A percentile compares a stretch with the other conserved stretches of the same genome.
phyloP scores from a whole-genome alignment of 2,888 invertebrate genomes.

The Anagyrus pseudococci region DNA sequence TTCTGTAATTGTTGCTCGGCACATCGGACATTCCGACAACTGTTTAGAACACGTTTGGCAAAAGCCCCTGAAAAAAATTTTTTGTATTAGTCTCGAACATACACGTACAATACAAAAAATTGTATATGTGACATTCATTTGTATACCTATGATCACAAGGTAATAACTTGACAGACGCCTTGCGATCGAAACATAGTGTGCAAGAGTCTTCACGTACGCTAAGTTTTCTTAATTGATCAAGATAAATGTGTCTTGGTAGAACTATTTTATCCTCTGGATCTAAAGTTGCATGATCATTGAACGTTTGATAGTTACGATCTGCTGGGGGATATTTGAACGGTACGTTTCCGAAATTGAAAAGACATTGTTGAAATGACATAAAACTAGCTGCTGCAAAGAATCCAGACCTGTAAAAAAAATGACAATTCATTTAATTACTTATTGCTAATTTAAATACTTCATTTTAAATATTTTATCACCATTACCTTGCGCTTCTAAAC shows the following conservation, averaged over 20 bases:
- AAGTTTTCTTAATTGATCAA: conserved; percentile 76
- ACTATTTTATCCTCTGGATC: conserved; percentile 81
- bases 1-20: conserved; percentile 73
- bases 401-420: conserved; percentile 69
- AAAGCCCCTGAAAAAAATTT: conserved; percentile 73
- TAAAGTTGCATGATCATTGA: conserved; percentile 81
- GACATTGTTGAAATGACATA: conserved; percentile 95
- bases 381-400: conserved; percentile 96
- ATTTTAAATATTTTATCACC: conserved; percentile 24
- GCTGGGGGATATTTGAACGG: conserved; percentile 80
- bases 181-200: conserved; percentile 84
- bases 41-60: conserved; percentile 81
- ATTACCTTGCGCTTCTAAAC: conserved; percentile 78
- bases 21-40: conserved; percentile 86
- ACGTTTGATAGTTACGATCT: conserved; percentile 70
- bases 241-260: conserved; percentile 80
- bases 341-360: conserved; percentile 88
- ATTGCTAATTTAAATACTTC: too few species aligned
- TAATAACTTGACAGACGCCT: conserved; percentile 75
- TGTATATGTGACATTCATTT: conserved; percentile 12
- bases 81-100: conserved; percentile 5
- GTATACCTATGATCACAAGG: conserved; percentile 84
- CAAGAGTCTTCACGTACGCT: conserved; percentile 85
- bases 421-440: conserved; percentile 6
- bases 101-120: conserved; percentile 3